A percentile compares a stretch with the other conserved stretches of the same genome.
Evolutionary conservation across 2,113 vertebrate species (phyloP).

Genomic region (Pagrus major): DNA sequence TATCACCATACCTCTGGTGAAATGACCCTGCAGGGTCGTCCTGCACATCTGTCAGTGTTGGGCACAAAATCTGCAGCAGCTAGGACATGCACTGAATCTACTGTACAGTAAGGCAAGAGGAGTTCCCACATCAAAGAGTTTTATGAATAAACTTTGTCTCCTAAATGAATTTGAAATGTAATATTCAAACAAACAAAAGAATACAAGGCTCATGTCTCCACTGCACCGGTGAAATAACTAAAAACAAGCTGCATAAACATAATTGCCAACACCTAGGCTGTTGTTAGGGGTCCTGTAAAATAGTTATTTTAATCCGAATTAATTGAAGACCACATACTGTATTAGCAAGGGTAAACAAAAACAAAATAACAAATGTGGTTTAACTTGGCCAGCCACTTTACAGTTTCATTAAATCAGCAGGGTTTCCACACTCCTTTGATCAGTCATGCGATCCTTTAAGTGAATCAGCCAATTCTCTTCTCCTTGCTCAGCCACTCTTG

Average conservation of each 20-base stretch:
- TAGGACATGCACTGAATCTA: neutral
- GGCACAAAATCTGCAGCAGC: neutral
- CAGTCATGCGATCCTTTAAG: conserved; percentile 26
- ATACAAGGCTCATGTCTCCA: neutral
- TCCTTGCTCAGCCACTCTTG: conserved; percentile 19
- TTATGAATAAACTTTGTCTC: neutral
- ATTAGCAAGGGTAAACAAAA: conserved; percentile 2
- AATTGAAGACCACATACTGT: neutral
- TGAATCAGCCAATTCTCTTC: conserved; percentile 15
- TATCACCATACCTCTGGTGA: neutral
- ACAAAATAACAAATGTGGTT: conserved; percentile 19
- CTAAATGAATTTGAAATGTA: neutral
- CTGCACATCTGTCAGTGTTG: conserved; percentile 6
- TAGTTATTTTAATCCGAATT: neutral
- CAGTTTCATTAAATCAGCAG: conserved; percentile 30
- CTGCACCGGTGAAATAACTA: neutral
- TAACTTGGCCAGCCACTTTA: neutral
- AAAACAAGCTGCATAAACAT: neutral
- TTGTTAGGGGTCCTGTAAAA: neutral
- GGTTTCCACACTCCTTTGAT: conserved; percentile 24
- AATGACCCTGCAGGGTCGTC: conserved; percentile 4
- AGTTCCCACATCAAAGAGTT: neutral
- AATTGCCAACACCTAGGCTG: neutral
- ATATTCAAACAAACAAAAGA: neutral
- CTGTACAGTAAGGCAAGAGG: neutral